phyloP scores from a whole-genome alignment of 1,140 invertebrate genomes.

The Physella acuta region DNA sequence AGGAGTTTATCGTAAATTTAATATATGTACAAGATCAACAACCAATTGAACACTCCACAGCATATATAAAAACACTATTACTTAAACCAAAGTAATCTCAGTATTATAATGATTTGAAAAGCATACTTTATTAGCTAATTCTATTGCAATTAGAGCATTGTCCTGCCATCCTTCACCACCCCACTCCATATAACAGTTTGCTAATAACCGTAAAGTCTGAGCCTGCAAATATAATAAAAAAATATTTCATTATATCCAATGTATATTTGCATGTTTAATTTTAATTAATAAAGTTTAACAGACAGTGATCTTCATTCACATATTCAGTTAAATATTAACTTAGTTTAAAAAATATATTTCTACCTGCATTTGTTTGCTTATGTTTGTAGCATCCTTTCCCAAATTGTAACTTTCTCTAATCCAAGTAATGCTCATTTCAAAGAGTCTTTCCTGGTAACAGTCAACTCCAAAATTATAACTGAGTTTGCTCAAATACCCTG shows the following conservation, averaged over 20 bases:
- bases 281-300: too few relatives aligned
- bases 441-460: slow-evolving; percentile 36
- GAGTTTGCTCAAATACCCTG: slow-evolving; percentile 39
- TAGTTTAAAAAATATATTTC: too few relatives aligned
- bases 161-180: slow-evolving; percentile 36
- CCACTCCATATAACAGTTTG: slow-evolving; percentile 48
- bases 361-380: slow-evolving; percentile 43
- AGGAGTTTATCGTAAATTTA: too few relatives aligned
- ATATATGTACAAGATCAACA: too few relatives aligned
- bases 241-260: not conserved
- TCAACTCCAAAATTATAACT: slow-evolving; percentile 55
- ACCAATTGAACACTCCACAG: too few relatives aligned
- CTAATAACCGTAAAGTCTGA: slow-evolving; percentile 45
- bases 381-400: slow-evolving; percentile 35
- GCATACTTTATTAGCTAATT: slow-evolving; percentile 46
- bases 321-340: too few relatives aligned
- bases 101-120: not conserved
- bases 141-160: slow-evolving; percentile 50
- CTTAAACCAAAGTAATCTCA: too few relatives aligned
- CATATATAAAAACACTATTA: too few relatives aligned
- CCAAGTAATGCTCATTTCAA: slow-evolving; percentile 40
- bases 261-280: too few relatives aligned
- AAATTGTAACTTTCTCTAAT: slow-evolving; percentile 49
- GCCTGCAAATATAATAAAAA: slow-evolving; percentile 36
- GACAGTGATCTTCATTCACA: too few relatives aligned